These are phyloP conservation scores for Trachelus stipa DNA, from an alignment of 2,888 invertebrate genomes.

Conservation along the genomic window DNA sequence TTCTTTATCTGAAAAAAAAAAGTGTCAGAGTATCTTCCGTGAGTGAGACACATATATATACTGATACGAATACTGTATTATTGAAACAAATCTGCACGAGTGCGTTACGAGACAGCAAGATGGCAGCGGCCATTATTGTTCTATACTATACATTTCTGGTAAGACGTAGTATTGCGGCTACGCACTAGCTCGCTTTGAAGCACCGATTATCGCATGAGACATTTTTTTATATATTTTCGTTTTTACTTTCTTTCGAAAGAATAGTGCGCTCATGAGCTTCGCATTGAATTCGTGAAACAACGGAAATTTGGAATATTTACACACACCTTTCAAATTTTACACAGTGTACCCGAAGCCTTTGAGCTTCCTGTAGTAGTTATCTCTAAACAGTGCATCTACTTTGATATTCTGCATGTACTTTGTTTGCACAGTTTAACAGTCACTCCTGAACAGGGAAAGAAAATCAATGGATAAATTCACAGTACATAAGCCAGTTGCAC, in stretches of 20 bases:
- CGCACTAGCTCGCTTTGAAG: slow-evolving; percentile 18
- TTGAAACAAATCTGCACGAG: slow-evolving; percentile 33
- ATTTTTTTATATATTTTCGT: not conserved
- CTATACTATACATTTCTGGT: slow-evolving; percentile 42
- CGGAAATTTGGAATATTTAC: not conserved
- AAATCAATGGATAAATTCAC: not conserved
- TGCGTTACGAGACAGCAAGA: slow-evolving; percentile 69
- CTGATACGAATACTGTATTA: not conserved
- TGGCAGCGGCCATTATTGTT: slow-evolving; percentile 67
- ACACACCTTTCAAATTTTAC: not conserved
- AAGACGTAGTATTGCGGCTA: slow-evolving; percentile 42
- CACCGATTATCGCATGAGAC: slow-evolving; percentile 11
- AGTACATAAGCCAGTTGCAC: not conserved
- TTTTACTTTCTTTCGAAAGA: not conserved
- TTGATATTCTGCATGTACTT: not conserved
- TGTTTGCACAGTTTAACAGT: not conserved
- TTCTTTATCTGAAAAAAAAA: not conserved
- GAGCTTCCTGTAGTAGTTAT: not conserved
- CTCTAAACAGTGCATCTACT: not conserved
- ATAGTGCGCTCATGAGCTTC: not conserved
- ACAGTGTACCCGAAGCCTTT: not conserved
- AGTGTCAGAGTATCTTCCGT: not conserved
- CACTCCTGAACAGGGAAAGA: not conserved
- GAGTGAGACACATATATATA: not conserved
- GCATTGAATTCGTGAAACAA: not conserved